Evolutionary conservation across 1,140 invertebrate species (phyloP).

Genomic region (Zophobas atratus): DNA sequence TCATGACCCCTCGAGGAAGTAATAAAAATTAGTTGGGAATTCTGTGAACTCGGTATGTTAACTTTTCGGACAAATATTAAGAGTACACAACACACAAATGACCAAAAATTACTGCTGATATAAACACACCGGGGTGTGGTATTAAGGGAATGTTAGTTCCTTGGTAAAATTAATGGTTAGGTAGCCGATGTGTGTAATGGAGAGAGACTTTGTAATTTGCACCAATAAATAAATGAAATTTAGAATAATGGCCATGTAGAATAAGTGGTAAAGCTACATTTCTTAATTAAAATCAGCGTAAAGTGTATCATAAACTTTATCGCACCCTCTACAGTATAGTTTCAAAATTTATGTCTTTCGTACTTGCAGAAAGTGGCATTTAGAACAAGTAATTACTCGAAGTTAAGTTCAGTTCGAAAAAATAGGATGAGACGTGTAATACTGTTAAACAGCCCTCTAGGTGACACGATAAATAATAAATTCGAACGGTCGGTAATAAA

Average conservation of each 20-base stretch:
- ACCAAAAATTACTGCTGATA: too few species aligned
- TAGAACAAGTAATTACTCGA: neutral
- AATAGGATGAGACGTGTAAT: neutral
- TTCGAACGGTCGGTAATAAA: slow-evolving; percentile 3
- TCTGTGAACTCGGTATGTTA: too few species aligned
- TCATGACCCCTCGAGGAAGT: too few species aligned
- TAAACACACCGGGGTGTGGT: slow-evolving; percentile 13
- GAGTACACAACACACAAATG: too few species aligned
- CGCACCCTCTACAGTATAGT: slow-evolving; percentile 46
- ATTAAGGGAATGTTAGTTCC: slow-evolving; percentile 21
- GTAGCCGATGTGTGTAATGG: slow-evolving; percentile 38
- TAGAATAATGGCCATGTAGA: slow-evolving; percentile 39
- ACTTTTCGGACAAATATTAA: too few species aligned
- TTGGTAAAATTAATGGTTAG: slow-evolving; percentile 28
- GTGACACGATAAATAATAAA: slow-evolving; percentile 1
- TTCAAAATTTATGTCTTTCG: slow-evolving; percentile 44
- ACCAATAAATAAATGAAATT: slow-evolving; percentile 41
- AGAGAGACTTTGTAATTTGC: slow-evolving; percentile 37
- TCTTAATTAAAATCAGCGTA: slow-evolving; percentile 49
- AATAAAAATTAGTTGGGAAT: too few species aligned
- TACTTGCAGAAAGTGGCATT: slow-evolving; percentile 3
- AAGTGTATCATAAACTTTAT: slow-evolving; percentile 49
- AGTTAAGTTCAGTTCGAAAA: neutral
- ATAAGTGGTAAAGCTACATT: slow-evolving; percentile 46
- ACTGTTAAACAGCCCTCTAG: neutral